Evolutionary conservation across 2,888 invertebrate genomes (phyloP).

Genomic region (Ochropleura plecta): DNA sequence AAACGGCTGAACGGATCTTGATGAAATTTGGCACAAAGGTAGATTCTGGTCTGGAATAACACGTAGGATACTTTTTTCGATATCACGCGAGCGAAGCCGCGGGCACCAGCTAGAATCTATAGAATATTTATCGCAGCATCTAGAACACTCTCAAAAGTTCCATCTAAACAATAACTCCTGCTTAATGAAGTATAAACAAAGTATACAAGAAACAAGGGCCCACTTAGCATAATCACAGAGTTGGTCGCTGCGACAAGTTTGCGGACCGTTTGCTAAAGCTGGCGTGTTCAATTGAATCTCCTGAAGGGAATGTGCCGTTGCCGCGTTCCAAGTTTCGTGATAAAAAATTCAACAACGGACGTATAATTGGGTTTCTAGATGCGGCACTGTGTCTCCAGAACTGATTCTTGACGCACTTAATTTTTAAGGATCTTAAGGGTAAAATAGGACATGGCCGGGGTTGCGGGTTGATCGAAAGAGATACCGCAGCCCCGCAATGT

Average conservation of each 20-base stretch:
- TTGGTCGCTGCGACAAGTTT: conserved; percentile 47
- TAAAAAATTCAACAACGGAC: conserved; percentile 59
- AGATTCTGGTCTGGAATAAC: too few relatives aligned
- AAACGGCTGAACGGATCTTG: too few relatives aligned
- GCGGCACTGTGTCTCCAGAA: background rate
- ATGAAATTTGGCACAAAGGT: too few relatives aligned
- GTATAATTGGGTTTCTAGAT: conserved; percentile 18
- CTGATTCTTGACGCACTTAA: background rate
- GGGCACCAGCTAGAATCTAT: too few relatives aligned
- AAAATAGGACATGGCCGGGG: too few relatives aligned
- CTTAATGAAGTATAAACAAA: conserved; percentile 45
- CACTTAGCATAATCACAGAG: conserved; percentile 45
- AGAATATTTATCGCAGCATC: too few relatives aligned
- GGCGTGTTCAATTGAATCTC: conserved; percentile 55
- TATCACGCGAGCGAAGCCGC: too few relatives aligned
- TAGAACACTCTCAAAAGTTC: background rate
- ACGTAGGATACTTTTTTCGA: too few relatives aligned
- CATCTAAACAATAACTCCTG: conserved; percentile 40
- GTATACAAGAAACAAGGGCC: conserved; percentile 41
- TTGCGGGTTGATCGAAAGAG: too few relatives aligned
- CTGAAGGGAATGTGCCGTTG: conserved; percentile 52
- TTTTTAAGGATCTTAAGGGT: background rate
- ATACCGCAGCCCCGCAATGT: too few relatives aligned
- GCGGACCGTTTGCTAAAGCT: conserved; percentile 52
- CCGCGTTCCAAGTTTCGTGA: conserved; percentile 60